Evolutionary conservation across 1,140 invertebrate species (phyloP).

Genomic region (Neelides sp.): DNA sequence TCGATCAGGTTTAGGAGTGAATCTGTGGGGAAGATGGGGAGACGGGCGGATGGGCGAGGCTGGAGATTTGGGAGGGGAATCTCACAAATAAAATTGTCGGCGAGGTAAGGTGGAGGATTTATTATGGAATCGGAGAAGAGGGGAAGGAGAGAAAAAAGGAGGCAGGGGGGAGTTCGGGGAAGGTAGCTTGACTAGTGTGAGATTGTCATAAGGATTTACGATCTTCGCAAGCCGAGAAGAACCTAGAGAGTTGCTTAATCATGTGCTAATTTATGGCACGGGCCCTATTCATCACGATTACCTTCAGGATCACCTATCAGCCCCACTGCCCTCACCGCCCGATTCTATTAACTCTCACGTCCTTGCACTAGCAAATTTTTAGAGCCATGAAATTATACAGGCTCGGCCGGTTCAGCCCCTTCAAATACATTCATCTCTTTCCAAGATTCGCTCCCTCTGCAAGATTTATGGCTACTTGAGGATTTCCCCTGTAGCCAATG

Average conservation of each 20-base stretch:
- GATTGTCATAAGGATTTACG: slow-evolving; percentile 27
- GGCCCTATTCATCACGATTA: slow-evolving; percentile 22
- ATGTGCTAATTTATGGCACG: slow-evolving; percentile 27
- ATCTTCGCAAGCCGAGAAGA: slow-evolving; percentile 4
- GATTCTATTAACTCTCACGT: too few relatives aligned
- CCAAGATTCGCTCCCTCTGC: slow-evolving; percentile 3
- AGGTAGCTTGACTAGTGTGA: slow-evolving; percentile 13
- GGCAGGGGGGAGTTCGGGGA: too few relatives aligned
- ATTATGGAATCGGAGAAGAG: background rate
- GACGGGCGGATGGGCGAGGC: too few relatives aligned
- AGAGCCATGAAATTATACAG: too few relatives aligned
- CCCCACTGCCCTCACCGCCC: too few relatives aligned
- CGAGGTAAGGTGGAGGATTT: background rate
- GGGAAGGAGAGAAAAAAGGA: background rate
- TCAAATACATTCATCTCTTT: background rate
- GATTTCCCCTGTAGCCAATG: slow-evolving; percentile 6
- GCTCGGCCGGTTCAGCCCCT: too few relatives aligned
- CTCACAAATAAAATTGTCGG: background rate
- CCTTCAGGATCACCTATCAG: slow-evolving; percentile 18
- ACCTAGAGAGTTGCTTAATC: slow-evolving; percentile 15
- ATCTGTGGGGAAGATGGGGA: too few relatives aligned
- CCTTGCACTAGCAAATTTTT: too few relatives aligned
- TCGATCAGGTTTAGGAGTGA: too few relatives aligned
- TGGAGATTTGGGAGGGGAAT: too few relatives aligned
- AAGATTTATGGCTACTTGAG: slow-evolving; percentile 13